Evolutionary conservation across 2,113 vertebrate species (phyloP).

Genomic region (Rhadina sibilatrix): DNA sequence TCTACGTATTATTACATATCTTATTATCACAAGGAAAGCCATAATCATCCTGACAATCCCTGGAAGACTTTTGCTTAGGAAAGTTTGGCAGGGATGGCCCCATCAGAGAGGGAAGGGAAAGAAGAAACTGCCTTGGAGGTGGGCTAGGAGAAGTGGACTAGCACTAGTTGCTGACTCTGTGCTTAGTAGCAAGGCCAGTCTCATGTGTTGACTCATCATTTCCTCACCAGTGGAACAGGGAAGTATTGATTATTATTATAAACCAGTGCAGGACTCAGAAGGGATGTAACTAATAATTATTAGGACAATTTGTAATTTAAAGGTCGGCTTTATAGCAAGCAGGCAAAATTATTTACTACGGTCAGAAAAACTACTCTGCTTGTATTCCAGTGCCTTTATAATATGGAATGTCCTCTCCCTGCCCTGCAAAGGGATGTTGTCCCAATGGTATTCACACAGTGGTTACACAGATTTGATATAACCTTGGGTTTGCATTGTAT

Average conservation of each 20-base stretch:
- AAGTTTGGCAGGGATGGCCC: neutral
- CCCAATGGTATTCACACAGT: neutral
- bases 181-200: neutral
- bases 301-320: neutral
- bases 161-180: neutral
- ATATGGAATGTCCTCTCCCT: neutral
- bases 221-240: neutral
- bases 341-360: neutral
- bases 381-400: neutral
- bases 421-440: neutral
- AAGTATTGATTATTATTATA: neutral
- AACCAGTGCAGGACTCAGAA: neutral
- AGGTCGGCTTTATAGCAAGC: neutral
- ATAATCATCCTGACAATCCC: neutral
- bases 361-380: neutral
- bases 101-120: neutral
- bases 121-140: neutral
- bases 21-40: neutral
- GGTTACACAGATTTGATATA: neutral
- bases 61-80: neutral
- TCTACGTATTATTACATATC: neutral
- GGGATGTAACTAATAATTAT: neutral
- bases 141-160: neutral
- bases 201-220: neutral
- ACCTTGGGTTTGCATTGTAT: neutral